Percentiles rank a stretch among this genome's conserved stretches.
Conservation (phyloP, 2,113 vertebrate species). For the Cervus canadensis region DNA sequence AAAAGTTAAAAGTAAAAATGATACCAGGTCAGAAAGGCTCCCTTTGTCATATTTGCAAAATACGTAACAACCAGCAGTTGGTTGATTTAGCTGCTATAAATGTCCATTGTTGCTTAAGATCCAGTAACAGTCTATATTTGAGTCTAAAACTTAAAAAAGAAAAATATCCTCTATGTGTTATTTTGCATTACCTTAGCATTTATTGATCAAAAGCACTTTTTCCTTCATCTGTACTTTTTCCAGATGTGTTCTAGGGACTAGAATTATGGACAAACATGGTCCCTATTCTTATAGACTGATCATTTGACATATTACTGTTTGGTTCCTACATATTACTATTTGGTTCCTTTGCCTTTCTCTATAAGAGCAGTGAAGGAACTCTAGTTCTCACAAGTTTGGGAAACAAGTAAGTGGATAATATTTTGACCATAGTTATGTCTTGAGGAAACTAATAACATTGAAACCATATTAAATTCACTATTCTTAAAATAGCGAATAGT, state of each 20-base stretch:
- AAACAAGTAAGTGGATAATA: background rate
- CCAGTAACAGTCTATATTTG: background rate
- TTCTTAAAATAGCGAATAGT: background rate
- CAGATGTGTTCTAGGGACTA: background rate
- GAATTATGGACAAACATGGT: background rate
- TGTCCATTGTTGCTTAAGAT: background rate
- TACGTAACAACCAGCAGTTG: background rate
- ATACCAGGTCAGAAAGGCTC: background rate
- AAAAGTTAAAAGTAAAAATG: constrained; percentile 10
- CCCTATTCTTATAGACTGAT: background rate
- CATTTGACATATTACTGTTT: background rate
- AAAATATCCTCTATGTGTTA: background rate
- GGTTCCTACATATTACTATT: background rate
- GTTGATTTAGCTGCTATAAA: background rate
- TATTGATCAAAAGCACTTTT: background rate
- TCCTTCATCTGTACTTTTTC: background rate
- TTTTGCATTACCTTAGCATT: background rate
- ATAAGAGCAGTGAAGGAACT: background rate
- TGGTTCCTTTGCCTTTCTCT: background rate
- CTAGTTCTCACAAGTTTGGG: background rate
- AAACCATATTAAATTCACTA: background rate
- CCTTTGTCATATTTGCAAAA: background rate
- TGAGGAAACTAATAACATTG: background rate
- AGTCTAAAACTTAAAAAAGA: background rate
- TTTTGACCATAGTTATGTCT: background rate